phyloP scores from a whole-genome alignment of 1,140 invertebrate species.

The Gryllus bimaculatus region DNA sequence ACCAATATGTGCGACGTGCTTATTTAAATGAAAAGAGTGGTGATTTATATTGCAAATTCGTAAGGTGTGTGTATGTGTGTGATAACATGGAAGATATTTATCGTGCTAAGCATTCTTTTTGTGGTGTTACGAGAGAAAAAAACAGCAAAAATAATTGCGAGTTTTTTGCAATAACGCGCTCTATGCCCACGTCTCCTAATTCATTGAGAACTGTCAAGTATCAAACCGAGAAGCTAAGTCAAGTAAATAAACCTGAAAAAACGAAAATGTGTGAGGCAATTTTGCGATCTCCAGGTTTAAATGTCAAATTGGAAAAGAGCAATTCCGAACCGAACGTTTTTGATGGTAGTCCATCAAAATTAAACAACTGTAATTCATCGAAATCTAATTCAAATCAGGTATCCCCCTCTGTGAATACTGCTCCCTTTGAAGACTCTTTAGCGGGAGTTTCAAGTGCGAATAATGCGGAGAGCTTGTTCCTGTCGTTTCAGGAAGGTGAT shows the following conservation, averaged over 20 bases:
- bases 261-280: slow-evolving; percentile 7
- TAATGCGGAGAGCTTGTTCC: not conserved
- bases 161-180: not conserved
- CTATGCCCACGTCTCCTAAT: slow-evolving; percentile 1
- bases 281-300: slow-evolving; percentile 1
- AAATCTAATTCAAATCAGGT: not conserved
- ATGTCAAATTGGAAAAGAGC: slow-evolving; percentile 6
- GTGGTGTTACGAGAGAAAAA: not conserved
- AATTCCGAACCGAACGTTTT: slow-evolving; percentile 9
- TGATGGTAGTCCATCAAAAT: not conserved
- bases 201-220: slow-evolving; percentile 6
- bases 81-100: slow-evolving; percentile 9
- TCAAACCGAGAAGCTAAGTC: not conserved
- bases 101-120: slow-evolving; percentile 10
- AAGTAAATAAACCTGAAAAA: not conserved
- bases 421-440: not conserved
- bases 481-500: slow-evolving; percentile 10
- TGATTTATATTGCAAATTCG: not conserved
- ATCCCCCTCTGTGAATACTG: not conserved
- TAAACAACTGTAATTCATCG: not conserved
- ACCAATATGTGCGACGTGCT: not conserved
- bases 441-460: slow-evolving; percentile 8
- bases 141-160: not conserved
- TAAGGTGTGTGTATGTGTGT: not conserved
- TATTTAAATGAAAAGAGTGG: not conserved